Evolutionary conservation across 2,888 invertebrate genomes (phyloP), one percentile per base, ranked within the genome.

Genomic region (Antitype chi): DNA sequence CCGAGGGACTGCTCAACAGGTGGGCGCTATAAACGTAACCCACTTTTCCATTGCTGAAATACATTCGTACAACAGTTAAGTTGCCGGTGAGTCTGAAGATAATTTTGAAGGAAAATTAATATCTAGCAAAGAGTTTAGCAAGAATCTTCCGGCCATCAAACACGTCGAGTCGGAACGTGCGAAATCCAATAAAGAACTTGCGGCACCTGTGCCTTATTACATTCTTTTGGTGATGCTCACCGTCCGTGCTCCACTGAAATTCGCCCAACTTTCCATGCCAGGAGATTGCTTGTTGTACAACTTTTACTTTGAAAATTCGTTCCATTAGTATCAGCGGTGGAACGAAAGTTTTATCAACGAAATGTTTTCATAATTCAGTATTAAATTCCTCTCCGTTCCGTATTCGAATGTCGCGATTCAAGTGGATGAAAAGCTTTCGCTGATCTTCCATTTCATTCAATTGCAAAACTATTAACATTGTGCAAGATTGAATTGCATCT

Each of bases 111-210:
- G 90, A 90, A 92, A 94, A 95, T 94, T 95, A 95, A 95, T 94
- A 94, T 93, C 93, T 90, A 90, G 88, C 92, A 93, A 94, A 94
- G 95, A 95, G 95, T 96, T 95, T 90, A 92, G 93, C 93, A 95
- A 95, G 95, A 96, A 96, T 96, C 94, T 94, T 94, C 91, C 93
- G 94, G 94, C 95, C 94, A 96, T 96, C 96, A 95, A 94, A 95
- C 95, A 96, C 95, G 96, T 96, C 95, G 94, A 90, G 90, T 89
- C 82, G 96, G 96, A 96, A 95, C 95, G 96, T 94, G 95, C 94
- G 94, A 96, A 96, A 96, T 96, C 95, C 96, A 96, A 96, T 96
- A 96, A 96, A 95, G 96, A 95, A 95, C 92, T 94, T 92, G 93
- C 92, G 92, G 93, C 96, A 96, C 96, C 96, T 96, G 96, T 92